Base-by-base conservation (phyloP, 2,888 invertebrate species). In the Agrochola circellaris region DNA sequence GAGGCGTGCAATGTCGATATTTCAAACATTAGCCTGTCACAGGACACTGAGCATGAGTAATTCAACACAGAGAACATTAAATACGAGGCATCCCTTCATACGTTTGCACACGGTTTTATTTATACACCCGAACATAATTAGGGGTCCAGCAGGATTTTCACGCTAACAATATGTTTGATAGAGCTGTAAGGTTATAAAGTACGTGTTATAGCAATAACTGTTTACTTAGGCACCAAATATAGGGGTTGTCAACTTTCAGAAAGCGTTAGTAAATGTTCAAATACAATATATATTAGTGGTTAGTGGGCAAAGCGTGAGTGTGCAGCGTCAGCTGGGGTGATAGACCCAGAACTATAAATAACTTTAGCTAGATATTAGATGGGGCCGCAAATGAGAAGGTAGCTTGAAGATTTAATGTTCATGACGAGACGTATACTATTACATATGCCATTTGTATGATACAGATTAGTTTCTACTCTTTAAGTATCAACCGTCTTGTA, bases 1-100 rank as follows among this genome's bases (percentile, higher is more conserved):
- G 95, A 95, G 94, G 92, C 94, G 93, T 94, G 94, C 93, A 93
- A 93, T 95, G 95, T 95, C 96, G 95, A 96, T 96, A 95, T 96
- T 95, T 94, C 93, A 95, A 94, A 95, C 94, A 95, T 95, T 95
- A 94, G 93, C 94, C 92, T 91, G 88, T 89, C 90, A 93, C 91
- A 93, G 93, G 93, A 93, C 93, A 93, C 91, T 93, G 90, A 91
- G 91, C 91, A 89, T 89, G 81, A 89, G 87, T 90, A 88, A 90
- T 90, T 89, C 81, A 84, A 82, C 38, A 75, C 60, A 75, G 48
- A 77, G 73, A 72, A 79, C 83, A 86, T 88, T 87, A 82, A 88
- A 90, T 88, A 87, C 69, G 42, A 64, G 69, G 54, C n/a, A 62
- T 69, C 38, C n/a, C 76, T 85, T 87, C 83, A 71, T 87, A 74